These are phyloP conservation scores for Trachelus iudaicus DNA, from an alignment of 2,888 invertebrate species.

Conservation along the genomic window DNA sequence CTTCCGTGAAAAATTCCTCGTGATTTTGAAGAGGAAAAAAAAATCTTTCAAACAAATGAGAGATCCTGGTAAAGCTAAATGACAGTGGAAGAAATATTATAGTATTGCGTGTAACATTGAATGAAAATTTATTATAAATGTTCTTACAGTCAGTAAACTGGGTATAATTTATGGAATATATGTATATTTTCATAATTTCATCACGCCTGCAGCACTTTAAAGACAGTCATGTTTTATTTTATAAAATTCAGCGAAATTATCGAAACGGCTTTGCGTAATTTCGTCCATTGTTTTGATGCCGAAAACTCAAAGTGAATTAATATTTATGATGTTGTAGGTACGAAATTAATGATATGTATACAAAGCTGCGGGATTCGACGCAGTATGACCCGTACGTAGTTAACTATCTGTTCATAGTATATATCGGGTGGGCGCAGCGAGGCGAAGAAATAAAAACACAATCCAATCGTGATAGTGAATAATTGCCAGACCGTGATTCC, in stretches of 20 bases:
- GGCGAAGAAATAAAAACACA: background rate
- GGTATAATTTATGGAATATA: background rate
- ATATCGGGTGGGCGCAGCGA: background rate
- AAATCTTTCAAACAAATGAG: background rate
- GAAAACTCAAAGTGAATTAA: background rate
- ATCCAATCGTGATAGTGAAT: constrained; percentile 1
- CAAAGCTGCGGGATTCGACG: background rate
- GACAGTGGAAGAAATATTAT: background rate
- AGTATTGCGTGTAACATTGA: background rate
- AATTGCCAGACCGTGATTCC: background rate
- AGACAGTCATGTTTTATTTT: background rate
- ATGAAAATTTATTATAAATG: background rate
- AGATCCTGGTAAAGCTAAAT: background rate
- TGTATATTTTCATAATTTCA: background rate
- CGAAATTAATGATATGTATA: background rate
- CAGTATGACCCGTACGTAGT: background rate
- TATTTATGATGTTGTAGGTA: background rate
- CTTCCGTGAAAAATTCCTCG: background rate
- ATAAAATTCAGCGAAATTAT: background rate
- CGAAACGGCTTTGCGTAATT: background rate
- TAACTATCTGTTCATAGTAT: background rate
- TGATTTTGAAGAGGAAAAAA: background rate
- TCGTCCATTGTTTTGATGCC: background rate
- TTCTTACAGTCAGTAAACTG: background rate
- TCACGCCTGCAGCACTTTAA: background rate